Evolutionary conservation across 2,797 vertebrate species (phyloP).

Genomic region (Pangasius macronema): DNA sequence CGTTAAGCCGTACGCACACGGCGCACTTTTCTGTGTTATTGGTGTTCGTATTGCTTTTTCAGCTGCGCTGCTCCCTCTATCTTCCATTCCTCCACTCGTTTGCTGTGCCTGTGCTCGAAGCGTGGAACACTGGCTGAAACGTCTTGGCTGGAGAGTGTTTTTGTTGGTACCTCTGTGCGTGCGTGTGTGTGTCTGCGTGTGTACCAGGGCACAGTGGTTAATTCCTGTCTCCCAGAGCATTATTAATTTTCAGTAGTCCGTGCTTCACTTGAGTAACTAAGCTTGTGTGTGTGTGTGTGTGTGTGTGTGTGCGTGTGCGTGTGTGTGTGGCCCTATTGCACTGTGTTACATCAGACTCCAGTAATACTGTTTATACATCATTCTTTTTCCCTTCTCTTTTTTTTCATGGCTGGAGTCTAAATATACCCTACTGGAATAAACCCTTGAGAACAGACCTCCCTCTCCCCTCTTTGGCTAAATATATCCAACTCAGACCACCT

Average conservation of each 20-base stretch:
- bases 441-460: constrained; percentile 71
- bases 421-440: constrained; percentile 79
- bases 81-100: not conserved
- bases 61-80: constrained; percentile 64
- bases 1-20: constrained; percentile 67
- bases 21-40: constrained; percentile 64
- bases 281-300: constrained; percentile 33
- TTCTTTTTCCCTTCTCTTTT: constrained; percentile 69
- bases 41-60: constrained; percentile 74
- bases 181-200: constrained; percentile 17
- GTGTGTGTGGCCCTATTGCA: constrained; percentile 72
- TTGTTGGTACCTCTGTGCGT: constrained; percentile 7
- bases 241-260: constrained; percentile 42
- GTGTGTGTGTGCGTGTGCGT: constrained; percentile 43
- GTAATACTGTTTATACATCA: constrained; percentile 67
- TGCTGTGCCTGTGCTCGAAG: constrained; percentile 14
- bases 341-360: constrained; percentile 74
- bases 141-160: constrained; percentile 32
- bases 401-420: constrained; percentile 69
- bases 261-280: constrained; percentile 29
- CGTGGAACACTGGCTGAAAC: constrained; percentile 32
- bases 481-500: constrained; percentile 66
- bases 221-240: constrained; percentile 32
- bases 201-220: constrained; percentile 4
- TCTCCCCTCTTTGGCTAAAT: constrained; percentile 66